These are phyloP conservation scores for Odontocerum albicorne DNA, from an alignment of 2,888 invertebrate species.

Conservation along the genomic window DNA sequence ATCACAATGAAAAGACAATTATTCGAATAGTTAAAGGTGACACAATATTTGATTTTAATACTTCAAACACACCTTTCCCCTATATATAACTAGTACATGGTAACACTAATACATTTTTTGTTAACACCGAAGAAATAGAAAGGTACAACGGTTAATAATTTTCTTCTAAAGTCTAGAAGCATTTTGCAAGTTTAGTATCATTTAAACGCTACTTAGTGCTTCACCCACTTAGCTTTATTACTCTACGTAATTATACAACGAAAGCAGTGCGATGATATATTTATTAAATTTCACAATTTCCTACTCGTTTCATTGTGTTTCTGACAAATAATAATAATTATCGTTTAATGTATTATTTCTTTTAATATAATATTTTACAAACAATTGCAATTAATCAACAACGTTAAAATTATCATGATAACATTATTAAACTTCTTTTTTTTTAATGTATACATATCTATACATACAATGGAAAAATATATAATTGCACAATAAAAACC, in stretches of 20 bases:
- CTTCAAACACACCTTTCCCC: too few relatives aligned
- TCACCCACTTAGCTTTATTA: neutral
- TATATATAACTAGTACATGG: too few relatives aligned
- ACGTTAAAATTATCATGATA: constrained; percentile 1
- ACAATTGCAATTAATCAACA: constrained; percentile 16
- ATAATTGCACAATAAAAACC: too few relatives aligned
- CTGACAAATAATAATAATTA: neutral
- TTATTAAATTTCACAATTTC: neutral
- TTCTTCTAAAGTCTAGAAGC: too few relatives aligned
- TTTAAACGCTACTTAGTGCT: too few relatives aligned
- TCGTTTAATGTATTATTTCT: neutral
- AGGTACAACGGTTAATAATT: too few relatives aligned
- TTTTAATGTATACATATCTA: neutral
- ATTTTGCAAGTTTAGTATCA: too few relatives aligned
- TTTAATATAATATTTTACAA: constrained; percentile 13
- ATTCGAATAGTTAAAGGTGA: too few relatives aligned
- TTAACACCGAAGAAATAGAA: too few relatives aligned
- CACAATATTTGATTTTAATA: too few relatives aligned
- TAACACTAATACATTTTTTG: too few relatives aligned
- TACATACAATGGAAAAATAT: neutral
- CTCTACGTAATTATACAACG: neutral
- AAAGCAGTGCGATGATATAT: neutral
- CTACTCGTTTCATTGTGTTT: neutral
- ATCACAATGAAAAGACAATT: too few relatives aligned
- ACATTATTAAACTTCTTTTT: neutral